phyloP scores from a whole-genome alignment of 2,113 vertebrate genomes.

The Gadus chalcogrammus region DNA sequence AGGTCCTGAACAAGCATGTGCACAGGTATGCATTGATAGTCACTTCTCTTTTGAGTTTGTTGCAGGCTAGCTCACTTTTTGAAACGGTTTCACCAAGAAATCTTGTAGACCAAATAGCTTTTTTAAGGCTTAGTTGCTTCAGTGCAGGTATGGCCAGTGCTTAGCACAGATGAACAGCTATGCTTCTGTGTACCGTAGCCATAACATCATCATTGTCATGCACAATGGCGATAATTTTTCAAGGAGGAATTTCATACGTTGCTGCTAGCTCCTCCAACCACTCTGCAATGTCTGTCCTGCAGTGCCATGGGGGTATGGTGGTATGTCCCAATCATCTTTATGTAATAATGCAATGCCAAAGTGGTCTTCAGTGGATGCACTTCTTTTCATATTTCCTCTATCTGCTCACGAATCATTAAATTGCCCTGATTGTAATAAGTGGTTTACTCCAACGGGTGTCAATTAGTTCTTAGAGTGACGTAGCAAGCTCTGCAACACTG shows the following conservation, averaged over 20 bases:
- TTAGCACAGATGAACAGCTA: constrained; percentile 5
- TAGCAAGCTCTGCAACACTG: no score
- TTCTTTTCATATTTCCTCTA: no score
- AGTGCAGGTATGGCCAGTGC: no score
- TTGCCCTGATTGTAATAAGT: no score
- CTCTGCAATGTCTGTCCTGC: constrained; percentile 22
- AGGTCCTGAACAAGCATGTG: constrained; percentile 21
- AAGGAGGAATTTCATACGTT: constrained; percentile 28
- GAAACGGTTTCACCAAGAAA: no score
- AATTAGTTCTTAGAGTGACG: no score
- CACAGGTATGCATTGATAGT: constrained; percentile 12
- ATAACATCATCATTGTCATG: constrained; percentile 30
- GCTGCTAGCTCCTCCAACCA: constrained; percentile 17
- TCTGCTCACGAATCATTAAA: no score
- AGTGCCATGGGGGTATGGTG: constrained; percentile 24
- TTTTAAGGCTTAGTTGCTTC: no score
- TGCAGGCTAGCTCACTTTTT: constrained; percentile 8
- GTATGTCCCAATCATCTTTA: constrained; percentile 23
- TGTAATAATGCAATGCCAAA: constrained; percentile 5
- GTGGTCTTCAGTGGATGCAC: no score
- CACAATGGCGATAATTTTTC: constrained; percentile 23
- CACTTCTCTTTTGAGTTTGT: constrained; percentile 19
- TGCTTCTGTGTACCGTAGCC: constrained; percentile 19
- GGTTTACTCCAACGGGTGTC: no score
- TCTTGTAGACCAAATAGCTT: no score